These are phyloP conservation scores for Alectoris magna DNA, from an alignment of 2,797 vertebrate species.

Conservation along the genomic window DNA sequence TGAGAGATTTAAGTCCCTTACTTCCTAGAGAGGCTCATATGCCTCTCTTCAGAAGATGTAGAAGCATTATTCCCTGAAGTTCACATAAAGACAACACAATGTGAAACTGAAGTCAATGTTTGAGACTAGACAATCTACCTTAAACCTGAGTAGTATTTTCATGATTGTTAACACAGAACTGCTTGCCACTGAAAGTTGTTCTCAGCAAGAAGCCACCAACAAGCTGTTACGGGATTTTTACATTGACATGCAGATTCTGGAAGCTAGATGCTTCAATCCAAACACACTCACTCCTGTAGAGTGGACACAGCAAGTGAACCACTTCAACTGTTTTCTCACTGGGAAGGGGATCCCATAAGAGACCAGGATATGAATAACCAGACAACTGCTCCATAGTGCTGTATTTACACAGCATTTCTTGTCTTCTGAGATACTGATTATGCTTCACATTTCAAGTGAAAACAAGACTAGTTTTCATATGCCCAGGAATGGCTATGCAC, in stretches of 20 bases:
- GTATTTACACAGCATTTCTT: background rate
- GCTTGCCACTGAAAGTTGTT: background rate
- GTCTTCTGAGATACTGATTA: background rate
- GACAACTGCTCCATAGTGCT: background rate
- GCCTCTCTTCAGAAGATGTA: fast-evolving
- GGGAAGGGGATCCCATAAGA: background rate
- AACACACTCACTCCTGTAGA: background rate
- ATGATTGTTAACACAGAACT: background rate
- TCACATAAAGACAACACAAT: background rate
- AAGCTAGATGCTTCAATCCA: background rate
- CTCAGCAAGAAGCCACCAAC: background rate
- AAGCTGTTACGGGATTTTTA: background rate
- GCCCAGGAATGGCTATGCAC: background rate
- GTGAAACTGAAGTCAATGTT: background rate
- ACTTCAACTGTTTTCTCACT: background rate
- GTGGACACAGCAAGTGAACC: background rate
- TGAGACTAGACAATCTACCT: background rate
- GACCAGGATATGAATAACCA: background rate
- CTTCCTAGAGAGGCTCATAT: background rate
- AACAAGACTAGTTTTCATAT: background rate
- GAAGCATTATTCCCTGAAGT: background rate
- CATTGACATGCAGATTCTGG: background rate
- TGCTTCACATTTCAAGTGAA: background rate
- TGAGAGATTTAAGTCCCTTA: background rate
- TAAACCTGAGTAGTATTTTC: background rate